Evolutionary conservation across 1,140 invertebrate species (phyloP).

Genomic region (Elymnias hypermnestra): DNA sequence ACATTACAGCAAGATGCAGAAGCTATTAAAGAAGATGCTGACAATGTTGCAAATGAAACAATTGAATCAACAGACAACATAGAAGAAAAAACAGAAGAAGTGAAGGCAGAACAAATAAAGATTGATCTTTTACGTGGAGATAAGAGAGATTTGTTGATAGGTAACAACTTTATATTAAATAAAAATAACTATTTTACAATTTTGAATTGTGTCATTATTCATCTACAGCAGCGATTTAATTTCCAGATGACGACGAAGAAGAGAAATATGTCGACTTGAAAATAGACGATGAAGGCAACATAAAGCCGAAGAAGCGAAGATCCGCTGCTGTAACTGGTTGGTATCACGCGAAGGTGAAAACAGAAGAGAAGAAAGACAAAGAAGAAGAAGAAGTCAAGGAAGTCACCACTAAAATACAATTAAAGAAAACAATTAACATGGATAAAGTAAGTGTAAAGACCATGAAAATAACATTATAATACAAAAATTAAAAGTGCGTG

Average conservation of each 20-base stretch:
- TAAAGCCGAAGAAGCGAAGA: slow-evolving; percentile 49
- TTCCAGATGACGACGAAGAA: slow-evolving; percentile 69
- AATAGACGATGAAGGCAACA: slow-evolving; percentile 60
- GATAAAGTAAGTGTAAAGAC: slow-evolving; percentile 54
- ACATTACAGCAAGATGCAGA: slow-evolving; percentile 19
- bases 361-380: slow-evolving; percentile 16
- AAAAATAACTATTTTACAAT: too few relatives aligned
- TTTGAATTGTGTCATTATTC: too few relatives aligned
- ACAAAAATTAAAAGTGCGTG: too few relatives aligned
- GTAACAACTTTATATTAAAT: slow-evolving; percentile 27
- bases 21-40: slow-evolving; percentile 14
- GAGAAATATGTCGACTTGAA: slow-evolving; percentile 75
- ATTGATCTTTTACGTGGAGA: slow-evolving; percentile 55
- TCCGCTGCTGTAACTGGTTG: slow-evolving; percentile 33
- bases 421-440: slow-evolving; percentile 63
- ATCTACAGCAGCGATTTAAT: too few relatives aligned
- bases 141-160: slow-evolving; percentile 66
- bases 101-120: slow-evolving; percentile 38
- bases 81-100: slow-evolving; percentile 26
- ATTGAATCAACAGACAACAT: slow-evolving; percentile 25
- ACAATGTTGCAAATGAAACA: slow-evolving; percentile 23
- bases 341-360: slow-evolving; percentile 50
- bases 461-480: too few relatives aligned
- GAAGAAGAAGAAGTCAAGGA: slow-evolving; percentile 38
- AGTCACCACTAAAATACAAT: slow-evolving; percentile 48